Conservation (phyloP, 2,797 vertebrate species). For the Paedocypris micromegethes region DNA sequence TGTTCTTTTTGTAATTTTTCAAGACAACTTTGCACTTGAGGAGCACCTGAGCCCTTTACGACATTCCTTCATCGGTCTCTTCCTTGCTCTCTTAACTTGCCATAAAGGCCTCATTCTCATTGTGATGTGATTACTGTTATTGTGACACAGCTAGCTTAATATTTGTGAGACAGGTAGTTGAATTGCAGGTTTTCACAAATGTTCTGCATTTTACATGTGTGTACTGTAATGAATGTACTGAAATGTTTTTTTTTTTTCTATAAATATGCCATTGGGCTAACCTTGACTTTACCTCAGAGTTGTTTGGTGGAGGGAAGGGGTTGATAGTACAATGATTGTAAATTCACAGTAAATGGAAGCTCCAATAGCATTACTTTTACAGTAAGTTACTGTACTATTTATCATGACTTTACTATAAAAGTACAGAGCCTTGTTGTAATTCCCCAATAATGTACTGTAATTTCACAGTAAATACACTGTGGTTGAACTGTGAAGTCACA, state of each 20-base stretch:
- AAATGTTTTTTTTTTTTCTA: not conserved
- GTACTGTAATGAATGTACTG: not conserved
- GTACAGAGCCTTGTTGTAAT: constrained; percentile 5
- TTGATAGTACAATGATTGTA: not conserved
- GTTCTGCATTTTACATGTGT: not conserved
- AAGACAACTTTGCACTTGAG: constrained; percentile 1
- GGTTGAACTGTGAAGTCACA: too few species aligned
- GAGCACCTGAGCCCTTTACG: not conserved
- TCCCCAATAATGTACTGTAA: not conserved
- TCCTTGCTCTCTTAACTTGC: constrained; percentile 11
- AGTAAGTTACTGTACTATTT: too few species aligned
- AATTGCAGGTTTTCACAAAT: constrained; percentile 1
- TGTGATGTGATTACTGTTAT: constrained; percentile 14
- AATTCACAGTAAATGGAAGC: constrained; percentile 6
- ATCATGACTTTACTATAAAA: not conserved
- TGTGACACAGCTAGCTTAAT: constrained; percentile 13
- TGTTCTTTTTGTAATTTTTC: constrained; percentile 7
- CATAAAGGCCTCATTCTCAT: constrained; percentile 16
- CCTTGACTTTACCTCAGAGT: constrained; percentile 5
- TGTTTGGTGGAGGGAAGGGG: constrained; percentile 1
- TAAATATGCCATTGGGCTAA: constrained; percentile 1
- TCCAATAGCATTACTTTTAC: not conserved
- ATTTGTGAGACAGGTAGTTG: not conserved
- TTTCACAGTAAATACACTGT: not conserved
- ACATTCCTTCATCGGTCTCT: constrained; percentile 1